A percentile compares a stretch with the other conserved stretches of the same genome.
phyloP scores from a whole-genome alignment of 2,113 vertebrate species.

The Lycaon pictus region DNA sequence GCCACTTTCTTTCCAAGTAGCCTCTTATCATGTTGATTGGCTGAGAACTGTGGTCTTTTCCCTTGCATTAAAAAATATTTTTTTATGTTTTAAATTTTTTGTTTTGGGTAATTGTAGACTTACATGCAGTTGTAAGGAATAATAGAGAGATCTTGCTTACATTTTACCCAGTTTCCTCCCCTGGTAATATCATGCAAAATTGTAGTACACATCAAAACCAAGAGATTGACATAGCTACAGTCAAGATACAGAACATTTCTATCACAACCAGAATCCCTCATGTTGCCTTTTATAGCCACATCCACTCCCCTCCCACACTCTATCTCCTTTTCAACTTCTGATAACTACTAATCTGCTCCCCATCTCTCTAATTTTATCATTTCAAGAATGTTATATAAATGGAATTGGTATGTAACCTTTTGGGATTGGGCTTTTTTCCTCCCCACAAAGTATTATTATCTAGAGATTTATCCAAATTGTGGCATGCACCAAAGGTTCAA shows the following conservation, averaged over 20 bases:
- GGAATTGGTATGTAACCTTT: neutral
- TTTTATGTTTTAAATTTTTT: neutral
- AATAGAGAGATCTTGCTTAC: neutral
- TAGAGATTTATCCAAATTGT: neutral
- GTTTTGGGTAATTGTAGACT: neutral
- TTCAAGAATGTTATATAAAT: neutral
- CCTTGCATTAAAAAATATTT: neutral
- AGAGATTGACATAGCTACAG: neutral
- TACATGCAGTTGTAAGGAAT: neutral
- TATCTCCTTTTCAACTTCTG: neutral
- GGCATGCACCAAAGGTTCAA: neutral
- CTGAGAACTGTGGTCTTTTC: neutral
- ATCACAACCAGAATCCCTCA: neutral
- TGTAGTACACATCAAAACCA: neutral
- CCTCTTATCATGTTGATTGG: neutral
- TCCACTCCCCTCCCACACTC: neutral
- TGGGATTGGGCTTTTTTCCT: neutral
- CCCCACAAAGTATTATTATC: neutral
- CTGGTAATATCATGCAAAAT: neutral
- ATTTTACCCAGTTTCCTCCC: neutral
- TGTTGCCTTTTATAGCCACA: neutral
- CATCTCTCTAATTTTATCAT: conserved; percentile 10
- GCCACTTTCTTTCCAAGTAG: neutral
- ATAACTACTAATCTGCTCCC: neutral
- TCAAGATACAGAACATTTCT: neutral